Evolutionary conservation across 2,888 invertebrate species (phyloP).

Genomic region (Erebia ligea): DNA sequence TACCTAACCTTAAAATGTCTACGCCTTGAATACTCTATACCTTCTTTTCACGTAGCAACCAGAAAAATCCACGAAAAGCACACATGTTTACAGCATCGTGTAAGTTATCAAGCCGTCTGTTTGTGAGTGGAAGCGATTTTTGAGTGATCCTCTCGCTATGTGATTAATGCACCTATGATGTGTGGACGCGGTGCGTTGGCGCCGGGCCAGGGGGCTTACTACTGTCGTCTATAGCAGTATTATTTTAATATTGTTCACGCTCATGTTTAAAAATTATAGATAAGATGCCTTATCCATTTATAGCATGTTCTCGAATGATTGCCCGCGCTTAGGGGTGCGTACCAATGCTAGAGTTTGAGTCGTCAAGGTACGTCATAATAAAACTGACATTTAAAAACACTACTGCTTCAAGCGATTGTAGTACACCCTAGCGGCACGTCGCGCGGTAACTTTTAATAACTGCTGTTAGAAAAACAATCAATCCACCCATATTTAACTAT

Average conservation of each 20-base stretch:
- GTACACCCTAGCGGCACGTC: conserved; percentile 40
- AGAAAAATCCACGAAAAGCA: conserved; percentile 43
- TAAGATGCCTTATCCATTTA: no score
- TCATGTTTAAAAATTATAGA: no score
- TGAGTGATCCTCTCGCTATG: conserved; percentile 61
- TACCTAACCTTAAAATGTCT: no score
- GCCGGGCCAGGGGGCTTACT: conserved; percentile 41
- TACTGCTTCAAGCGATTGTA: no score
- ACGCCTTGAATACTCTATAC: conserved; percentile 24
- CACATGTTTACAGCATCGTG: conserved; percentile 63
- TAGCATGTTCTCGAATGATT: no score
- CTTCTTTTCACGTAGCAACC: conserved; percentile 18
- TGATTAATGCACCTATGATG: conserved; percentile 54
- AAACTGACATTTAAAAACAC: no score
- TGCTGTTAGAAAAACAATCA: conserved; percentile 55
- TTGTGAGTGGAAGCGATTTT: conserved; percentile 56
- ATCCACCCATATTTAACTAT: conserved; percentile 33
- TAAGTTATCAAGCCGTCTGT: conserved; percentile 64
- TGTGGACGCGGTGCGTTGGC: conserved; percentile 42
- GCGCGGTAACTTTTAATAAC: conserved; percentile 54
- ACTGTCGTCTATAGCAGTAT: no score
- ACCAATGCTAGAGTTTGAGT: no score
- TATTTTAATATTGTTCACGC: no score
- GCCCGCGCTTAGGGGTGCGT: no score
- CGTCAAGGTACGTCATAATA: no score